A percentile compares a stretch with the other conserved stretches of the same genome.
Conservation (phyloP, 2,888 invertebrate species). For the Fragum fragum region DNA sequence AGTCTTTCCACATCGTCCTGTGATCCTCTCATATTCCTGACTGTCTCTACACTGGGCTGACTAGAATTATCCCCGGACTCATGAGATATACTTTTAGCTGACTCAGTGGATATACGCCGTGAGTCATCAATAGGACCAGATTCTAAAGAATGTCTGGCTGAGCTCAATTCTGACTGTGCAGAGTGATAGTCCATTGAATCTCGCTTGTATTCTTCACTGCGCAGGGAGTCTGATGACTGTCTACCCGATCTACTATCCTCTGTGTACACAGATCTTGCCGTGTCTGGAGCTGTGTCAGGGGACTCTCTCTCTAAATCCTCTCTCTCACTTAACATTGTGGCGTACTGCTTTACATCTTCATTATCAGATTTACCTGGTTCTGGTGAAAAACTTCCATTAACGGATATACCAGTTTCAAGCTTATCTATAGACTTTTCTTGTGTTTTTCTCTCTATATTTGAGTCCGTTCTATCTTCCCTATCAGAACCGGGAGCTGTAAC, state of each 20-base stretch:
- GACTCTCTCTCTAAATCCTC: constrained; percentile 30
- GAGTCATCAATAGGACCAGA: constrained; percentile 22
- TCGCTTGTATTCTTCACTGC: constrained; percentile 50
- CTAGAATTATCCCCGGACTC: constrained; percentile 36
- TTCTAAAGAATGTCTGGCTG: constrained; percentile 32
- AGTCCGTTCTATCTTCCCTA: not conserved
- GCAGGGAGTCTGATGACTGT: constrained; percentile 50
- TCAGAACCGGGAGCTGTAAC: constrained; percentile 27
- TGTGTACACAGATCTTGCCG: constrained; percentile 43
- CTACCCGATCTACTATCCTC: constrained; percentile 51
- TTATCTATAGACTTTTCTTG: not conserved
- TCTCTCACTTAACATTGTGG: constrained; percentile 15
- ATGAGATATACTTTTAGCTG: constrained; percentile 41
- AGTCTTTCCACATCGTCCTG: constrained; percentile 48
- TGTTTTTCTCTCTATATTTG: not conserved
- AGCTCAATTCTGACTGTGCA: constrained; percentile 21
- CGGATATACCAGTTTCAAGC: not conserved
- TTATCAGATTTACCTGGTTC: constrained; percentile 17
- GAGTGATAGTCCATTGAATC: constrained; percentile 47
- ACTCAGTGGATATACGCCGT: constrained; percentile 45
- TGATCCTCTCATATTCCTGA: constrained; percentile 51
- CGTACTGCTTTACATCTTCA: constrained; percentile 23
- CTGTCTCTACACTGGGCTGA: constrained; percentile 55
- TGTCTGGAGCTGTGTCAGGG: constrained; percentile 39
- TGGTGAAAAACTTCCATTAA: constrained; percentile 1